Conservation (phyloP, 1,140 invertebrate genomes). For the Metopolophium dirhodum region DNA sequence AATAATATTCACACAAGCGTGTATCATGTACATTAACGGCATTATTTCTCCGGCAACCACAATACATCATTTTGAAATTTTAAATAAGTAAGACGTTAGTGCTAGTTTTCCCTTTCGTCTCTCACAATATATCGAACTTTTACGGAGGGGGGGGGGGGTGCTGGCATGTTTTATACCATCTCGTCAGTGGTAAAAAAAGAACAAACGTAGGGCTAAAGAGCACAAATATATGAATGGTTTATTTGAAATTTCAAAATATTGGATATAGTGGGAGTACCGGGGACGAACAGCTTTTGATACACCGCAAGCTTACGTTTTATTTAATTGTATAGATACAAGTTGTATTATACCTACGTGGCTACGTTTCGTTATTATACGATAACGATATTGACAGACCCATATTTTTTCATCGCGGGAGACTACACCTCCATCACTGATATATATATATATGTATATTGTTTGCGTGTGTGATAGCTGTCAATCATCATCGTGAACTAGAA, state of each 20-base stretch:
- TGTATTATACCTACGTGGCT: not conserved
- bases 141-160: rapidly evolving
- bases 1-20: too few species aligned
- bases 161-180: too few species aligned
- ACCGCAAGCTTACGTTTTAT: too few species aligned
- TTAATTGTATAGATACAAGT: not conserved
- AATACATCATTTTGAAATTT: too few species aligned
- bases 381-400: not conserved
- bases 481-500: not conserved
- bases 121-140: too few species aligned
- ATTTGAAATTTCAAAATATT: not conserved
- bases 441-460: not conserved
- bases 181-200: too few species aligned
- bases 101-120: too few species aligned
- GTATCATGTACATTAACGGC: too few species aligned
- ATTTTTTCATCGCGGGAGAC: not conserved
- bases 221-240: not conserved
- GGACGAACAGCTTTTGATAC: too few species aligned
- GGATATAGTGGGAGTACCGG: too few species aligned
- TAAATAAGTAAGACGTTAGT: too few species aligned
- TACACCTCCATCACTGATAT: not conserved
- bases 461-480: not conserved
- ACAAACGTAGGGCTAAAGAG: not conserved
- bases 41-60: too few species aligned
- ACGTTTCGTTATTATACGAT: not conserved